These are phyloP conservation scores for Tholera decimalis DNA, from an alignment of 2,888 invertebrate species.

Conservation along the genomic window DNA sequence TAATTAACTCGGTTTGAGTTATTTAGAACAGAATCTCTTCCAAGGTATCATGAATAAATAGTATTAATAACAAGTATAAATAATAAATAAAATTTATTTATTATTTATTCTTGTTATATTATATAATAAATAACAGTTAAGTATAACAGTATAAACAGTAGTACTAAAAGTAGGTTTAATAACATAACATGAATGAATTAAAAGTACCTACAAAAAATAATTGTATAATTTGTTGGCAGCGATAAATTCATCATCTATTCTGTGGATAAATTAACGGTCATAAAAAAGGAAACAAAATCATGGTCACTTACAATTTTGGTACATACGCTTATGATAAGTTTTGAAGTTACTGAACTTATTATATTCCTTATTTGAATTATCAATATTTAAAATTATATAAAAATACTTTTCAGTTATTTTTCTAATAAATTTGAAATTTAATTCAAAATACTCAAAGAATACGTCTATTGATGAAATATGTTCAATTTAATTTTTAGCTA, in stretches of 20 bases:
- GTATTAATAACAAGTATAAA: no score
- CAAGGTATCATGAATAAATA: background rate
- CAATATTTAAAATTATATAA: background rate
- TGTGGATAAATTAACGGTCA: no score
- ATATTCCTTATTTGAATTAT: background rate
- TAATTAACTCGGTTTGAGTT: background rate
- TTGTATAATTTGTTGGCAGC: no score
- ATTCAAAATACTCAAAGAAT: background rate
- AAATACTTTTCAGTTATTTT: no score
- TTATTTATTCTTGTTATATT: no score
- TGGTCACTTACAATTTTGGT: background rate
- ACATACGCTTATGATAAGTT: background rate
- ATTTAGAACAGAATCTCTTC: conserved; percentile 11
- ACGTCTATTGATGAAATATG: conserved; percentile 24
- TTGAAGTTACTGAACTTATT: background rate
- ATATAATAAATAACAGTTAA: no score
- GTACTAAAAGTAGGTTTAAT: no score
- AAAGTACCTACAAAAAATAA: background rate
- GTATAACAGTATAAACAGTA: no score
- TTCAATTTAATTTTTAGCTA: conserved; percentile 12
- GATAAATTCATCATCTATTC: no score
- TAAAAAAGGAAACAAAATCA: background rate
- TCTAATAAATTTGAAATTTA: no score
- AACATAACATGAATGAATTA: background rate
- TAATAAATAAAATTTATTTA: no score